A percentile compares a stretch with the other conserved stretches of the same genome.
Evolutionary conservation across 2,113 vertebrate genomes (phyloP).

Genomic region (Petrocephalus microphthalmus): DNA sequence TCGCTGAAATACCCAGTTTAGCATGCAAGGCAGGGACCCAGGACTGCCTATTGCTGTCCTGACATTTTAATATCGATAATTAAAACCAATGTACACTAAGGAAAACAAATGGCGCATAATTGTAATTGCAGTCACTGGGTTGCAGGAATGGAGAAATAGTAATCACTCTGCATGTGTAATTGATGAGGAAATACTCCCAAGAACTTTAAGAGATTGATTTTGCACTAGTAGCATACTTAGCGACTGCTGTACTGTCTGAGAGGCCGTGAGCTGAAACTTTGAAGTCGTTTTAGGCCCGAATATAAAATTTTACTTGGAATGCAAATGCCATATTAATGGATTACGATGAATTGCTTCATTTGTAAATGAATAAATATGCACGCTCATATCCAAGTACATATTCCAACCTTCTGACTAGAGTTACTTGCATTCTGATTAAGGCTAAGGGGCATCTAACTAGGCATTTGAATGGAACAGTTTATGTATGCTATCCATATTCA

Average conservation of each 20-base stretch:
- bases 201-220: constrained; percentile 1
- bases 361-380: neutral
- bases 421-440: neutral
- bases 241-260: neutral
- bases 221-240: neutral
- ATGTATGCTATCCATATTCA: neutral
- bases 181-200: neutral
- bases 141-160: neutral
- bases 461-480: neutral
- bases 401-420: neutral
- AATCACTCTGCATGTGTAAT: constrained; percentile 5
- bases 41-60: neutral
- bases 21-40: neutral
- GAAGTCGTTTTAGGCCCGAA: constrained; percentile 6
- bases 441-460: neutral
- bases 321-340: neutral
- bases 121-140: constrained; percentile 3
- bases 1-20: neutral
- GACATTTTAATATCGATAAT: constrained; percentile 1
- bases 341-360: neutral
- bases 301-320: neutral
- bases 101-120: neutral
- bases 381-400: neutral
- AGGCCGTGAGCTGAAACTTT: neutral
- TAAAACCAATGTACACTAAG: constrained; percentile 5